Base-by-base conservation (phyloP, 2,113 vertebrate genomes). In the Cynocephalus volans region DNA sequence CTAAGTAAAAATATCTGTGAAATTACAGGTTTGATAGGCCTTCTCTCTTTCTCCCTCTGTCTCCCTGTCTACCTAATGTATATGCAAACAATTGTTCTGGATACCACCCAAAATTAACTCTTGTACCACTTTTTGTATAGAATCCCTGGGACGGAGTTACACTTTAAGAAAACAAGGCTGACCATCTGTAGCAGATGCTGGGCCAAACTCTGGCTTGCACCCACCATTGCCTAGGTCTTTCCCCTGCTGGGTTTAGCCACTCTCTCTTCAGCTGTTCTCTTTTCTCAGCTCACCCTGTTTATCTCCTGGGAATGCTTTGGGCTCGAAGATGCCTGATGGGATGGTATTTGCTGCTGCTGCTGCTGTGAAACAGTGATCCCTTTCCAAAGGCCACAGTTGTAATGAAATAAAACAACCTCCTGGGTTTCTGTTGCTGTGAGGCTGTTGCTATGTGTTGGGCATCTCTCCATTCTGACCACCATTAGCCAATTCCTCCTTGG, bases 341-440 rank as follows among this genome's bases (percentile, higher is more conserved):
- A 50, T 97, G 41, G 90, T 93, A n/a, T 3, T 97, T 58, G 0
- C 14, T 96, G 88, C 50, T 24, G 15, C 41, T 0, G 72, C 41
- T 41, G 77, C 64, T 84, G 28, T 0, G 5, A 90, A 90, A 60
- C 50, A 77, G 26, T 90, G 87, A 94, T 96, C 76, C 28, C 96
- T 98, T 96, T 41, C 72, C 85, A 85, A 88, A 41, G 58, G 95
- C 41, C 33, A 4, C 33, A 75, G 33, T 77, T 97, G 31, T 45
- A 73, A 90, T 95, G 80, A 88, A 90, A 56, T 60, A 75, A 69
- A 90, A 54, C 13, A 79, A 45, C 4, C 54, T 79, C 36, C 88
- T 83, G 41, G 15, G 24, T 86, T 96, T 82, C 73, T 28, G 45
- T 83, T 0, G 0, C 15, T 54, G 69, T 45, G 31, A 79, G 65